Base-by-base conservation (phyloP, 2,113 vertebrate genomes). In the Boleophthalmus pectinirostris region DNA sequence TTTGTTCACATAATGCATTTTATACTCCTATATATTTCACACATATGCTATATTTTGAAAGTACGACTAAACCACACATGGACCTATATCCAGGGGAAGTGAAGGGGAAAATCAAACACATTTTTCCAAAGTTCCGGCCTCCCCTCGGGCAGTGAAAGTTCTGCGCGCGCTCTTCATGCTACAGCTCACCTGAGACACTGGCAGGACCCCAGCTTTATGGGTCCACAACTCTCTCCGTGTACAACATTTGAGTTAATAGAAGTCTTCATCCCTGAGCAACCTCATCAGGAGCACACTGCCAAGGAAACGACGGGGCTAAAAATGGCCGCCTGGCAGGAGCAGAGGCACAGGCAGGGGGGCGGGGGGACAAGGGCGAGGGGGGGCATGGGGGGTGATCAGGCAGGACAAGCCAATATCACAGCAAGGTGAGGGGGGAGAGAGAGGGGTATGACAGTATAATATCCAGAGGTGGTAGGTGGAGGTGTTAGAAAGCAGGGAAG, bases 241-340 rank as follows among this genome's bases (percentile, higher is more conserved):
- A 93, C 92, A 92, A 93, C 91, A 93, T 91, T 91, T 87, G 88
- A 90, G 89, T 92, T 94, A 95, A 95, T 95, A 91, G 91, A 94
- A 93, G 91, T 91, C 92, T 92, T 93, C 92, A 94, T 93, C 91
- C 93, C 89, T 92, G 91, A 94, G 92, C 92, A 93, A 93, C 92
- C 93, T 93, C 93, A 93, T 95, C 93, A 94, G 87, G 86, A 88
- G 91, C 89, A 91, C 86, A 91, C 86, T 90, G 90, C 92, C 88
- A 86, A 91, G 91, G 87, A 93, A 93, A 94, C 93, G 87, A 93
- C 92, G 82, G 86, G 80, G 83, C 91, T 92, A 91, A 93, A 94
- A 93, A 93, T 92, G 91, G 79, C 83, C 77, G 84, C 82, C 83
- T 58, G 60, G 80, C 78, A 82, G 81, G n/a, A n/a, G n/a, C n/a